Percentiles rank a stretch among this genome's conserved stretches.
Conservation (phyloP, 2,113 vertebrate species). For the Calyptommatus sinebrachiatus region DNA sequence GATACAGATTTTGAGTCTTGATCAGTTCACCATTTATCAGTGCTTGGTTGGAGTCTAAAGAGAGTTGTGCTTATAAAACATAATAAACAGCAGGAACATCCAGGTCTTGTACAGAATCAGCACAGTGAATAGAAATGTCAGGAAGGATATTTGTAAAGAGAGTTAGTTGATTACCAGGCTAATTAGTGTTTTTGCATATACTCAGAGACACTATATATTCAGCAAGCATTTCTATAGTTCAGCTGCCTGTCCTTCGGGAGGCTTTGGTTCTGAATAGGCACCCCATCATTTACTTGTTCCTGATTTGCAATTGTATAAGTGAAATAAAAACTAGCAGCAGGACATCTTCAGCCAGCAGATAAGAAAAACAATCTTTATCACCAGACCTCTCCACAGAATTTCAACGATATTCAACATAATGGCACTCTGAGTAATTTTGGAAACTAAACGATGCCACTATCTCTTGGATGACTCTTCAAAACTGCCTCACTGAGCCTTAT, state of each 20-base stretch:
- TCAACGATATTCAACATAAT: background rate
- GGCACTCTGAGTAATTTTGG: background rate
- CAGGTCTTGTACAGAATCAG: background rate
- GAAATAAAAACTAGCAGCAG: background rate
- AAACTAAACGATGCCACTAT: background rate
- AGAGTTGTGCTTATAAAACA: background rate
- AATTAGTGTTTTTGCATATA: background rate
- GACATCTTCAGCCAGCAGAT: background rate
- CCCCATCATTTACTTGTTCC: background rate
- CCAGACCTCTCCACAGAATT: conserved; percentile 6
- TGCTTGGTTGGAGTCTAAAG: background rate
- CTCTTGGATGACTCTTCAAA: background rate
- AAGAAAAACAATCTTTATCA: background rate
- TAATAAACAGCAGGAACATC: background rate
- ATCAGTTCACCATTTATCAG: background rate
- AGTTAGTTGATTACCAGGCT: background rate
- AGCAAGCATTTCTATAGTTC: background rate
- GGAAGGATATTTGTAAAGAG: background rate
- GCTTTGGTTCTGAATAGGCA: background rate
- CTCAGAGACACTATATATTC: background rate
- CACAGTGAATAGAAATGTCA: background rate
- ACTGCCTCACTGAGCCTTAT: no score
- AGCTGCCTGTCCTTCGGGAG: background rate
- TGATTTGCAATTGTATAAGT: background rate
- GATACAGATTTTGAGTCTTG: background rate